phyloP scores from a whole-genome alignment of 1,140 invertebrate genomes.

The Campodea augens region DNA sequence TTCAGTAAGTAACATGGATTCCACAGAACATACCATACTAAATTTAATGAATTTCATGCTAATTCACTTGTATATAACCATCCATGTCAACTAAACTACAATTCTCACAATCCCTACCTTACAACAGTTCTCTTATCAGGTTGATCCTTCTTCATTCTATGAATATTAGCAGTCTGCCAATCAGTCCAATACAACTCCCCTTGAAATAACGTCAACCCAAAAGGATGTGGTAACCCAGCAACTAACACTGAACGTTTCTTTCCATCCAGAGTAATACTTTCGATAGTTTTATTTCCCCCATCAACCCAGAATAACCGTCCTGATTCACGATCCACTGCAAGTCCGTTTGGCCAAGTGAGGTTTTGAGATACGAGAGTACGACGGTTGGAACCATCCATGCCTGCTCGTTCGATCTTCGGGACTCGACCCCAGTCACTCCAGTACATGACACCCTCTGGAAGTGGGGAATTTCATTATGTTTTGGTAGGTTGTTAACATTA shows the following conservation, averaged over 20 bases:
- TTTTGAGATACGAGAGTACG: slow-evolving; percentile 17
- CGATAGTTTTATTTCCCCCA: slow-evolving; percentile 53
- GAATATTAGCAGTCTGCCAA: slow-evolving; percentile 51
- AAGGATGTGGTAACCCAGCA: slow-evolving; percentile 52
- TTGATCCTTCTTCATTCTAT: slow-evolving; percentile 51
- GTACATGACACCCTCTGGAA: slow-evolving; percentile 50
- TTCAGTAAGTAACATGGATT: no score
- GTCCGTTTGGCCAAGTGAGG: slow-evolving; percentile 35
- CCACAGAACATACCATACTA: no score
- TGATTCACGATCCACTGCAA: slow-evolving; percentile 52
- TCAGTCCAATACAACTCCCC: slow-evolving; percentile 78
- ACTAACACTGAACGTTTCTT: slow-evolving; percentile 43
- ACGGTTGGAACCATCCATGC: slow-evolving; percentile 66
- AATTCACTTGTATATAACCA: no score
- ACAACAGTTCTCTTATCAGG: slow-evolving; percentile 39
- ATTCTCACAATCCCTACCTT: slow-evolving; percentile 29
- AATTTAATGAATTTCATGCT: no score
- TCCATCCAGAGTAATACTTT: slow-evolving; percentile 63
- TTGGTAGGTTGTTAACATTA: no score
- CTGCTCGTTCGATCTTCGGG: slow-evolving; percentile 62
- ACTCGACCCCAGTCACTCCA: slow-evolving; percentile 76
- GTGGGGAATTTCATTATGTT: no score
- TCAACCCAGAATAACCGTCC: slow-evolving; percentile 64
- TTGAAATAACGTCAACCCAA: slow-evolving; percentile 65
- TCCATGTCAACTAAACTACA: slow-evolving; percentile 32